Base-by-base conservation (phyloP, 2,113 vertebrate genomes). In the Tichodroma muraria region DNA sequence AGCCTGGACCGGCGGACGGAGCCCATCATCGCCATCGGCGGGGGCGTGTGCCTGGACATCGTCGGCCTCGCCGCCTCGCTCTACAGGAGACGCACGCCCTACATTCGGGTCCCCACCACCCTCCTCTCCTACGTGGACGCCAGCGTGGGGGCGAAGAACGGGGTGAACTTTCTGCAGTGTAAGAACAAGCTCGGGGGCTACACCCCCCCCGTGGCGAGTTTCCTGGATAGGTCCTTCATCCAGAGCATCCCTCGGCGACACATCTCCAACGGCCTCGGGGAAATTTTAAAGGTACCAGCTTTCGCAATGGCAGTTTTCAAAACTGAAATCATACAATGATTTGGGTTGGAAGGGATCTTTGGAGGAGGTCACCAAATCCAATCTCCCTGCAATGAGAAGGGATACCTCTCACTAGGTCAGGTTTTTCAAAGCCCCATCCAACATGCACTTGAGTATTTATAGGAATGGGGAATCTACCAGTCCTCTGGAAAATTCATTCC, bases 161-260 rank as follows among this genome's bases (percentile, higher is more conserved):
- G 98, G 8, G 98, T 98, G 28, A 98, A 98, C 82, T 98, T 98
- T 50, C 97, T 98, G 47, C 98, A 98, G 84, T 98, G 98, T 60
- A 98, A 98, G 91, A 98, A 98, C 91, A 98, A 98, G 95, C 91
- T 98, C 1, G 98, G 98, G 15, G 94, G 97, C 56, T 98, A 98
- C 89, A 97, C 98, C 0, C 98, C 98, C 0, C 98, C 98, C 0
- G 87, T 95, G 3, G 98, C 98, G 2, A 97, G 97, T 22, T 98
- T 98, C 65, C 96, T 98, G 12, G 98, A 98, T 23, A 96, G 98
- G 42, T 98, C 98, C 44, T 98, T 98, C 93, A 96, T 98, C 44
- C 91, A 96, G 94, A 98, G 97, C 23, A 79, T 98, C 73, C 97
- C 98, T 11, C 96, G 98, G n/a, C 90, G 97, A 24, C 98, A 98